Evolutionary conservation across 2,113 vertebrate genomes (phyloP).

Genomic region (Crypturellus undulatus): DNA sequence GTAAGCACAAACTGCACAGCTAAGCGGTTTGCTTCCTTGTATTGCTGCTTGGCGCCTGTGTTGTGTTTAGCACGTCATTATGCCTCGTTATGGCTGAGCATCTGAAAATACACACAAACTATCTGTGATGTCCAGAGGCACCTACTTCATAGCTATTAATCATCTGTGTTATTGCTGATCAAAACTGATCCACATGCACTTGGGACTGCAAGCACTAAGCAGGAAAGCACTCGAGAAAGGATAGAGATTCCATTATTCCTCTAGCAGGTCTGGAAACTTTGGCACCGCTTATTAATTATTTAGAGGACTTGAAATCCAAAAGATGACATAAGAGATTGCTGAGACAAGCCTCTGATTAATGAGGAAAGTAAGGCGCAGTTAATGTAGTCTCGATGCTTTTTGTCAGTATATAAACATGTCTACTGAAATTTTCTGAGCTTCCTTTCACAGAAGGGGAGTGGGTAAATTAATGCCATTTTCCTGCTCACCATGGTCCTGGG

Average conservation of each 20-base stretch:
- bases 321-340: background rate
- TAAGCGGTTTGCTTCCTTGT: background rate
- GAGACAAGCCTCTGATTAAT: background rate
- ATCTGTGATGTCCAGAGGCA: background rate
- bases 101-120: background rate
- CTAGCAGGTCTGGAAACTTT: background rate
- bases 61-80: conserved; percentile 20
- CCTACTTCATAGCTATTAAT: background rate
- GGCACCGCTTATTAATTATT: background rate
- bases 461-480: background rate
- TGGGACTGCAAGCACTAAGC: background rate
- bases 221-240: background rate
- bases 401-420: background rate
- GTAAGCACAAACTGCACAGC: conserved; percentile 14
- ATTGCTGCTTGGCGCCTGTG: background rate
- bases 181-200: background rate
- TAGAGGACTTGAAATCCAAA: background rate
- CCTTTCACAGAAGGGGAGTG: background rate
- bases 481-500: background rate
- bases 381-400: background rate
- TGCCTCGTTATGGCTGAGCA: conserved; percentile 17
- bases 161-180: background rate
- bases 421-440: background rate
- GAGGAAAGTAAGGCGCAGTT: background rate
- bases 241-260: background rate